phyloP scores from a whole-genome alignment of 2,113 vertebrate species.

The Nerophis ophidion region DNA sequence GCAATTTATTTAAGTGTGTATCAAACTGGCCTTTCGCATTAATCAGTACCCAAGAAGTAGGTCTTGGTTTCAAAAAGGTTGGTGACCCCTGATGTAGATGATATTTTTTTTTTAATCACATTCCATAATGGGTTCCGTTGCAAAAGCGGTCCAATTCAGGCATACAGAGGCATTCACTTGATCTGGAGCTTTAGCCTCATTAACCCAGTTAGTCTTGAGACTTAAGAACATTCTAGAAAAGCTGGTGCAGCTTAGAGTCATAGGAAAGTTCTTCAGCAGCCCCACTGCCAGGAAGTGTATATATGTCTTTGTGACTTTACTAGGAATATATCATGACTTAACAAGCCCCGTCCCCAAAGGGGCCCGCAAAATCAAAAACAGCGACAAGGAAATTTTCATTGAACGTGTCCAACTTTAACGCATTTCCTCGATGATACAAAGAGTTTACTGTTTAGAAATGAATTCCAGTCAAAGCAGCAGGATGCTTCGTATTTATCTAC shows the following conservation, averaged over 20 bases:
- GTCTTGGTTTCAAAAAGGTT: too few relatives aligned
- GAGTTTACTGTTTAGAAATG: slow-evolving; percentile 41
- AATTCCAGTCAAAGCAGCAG: slow-evolving; percentile 36
- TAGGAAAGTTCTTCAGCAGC: background rate
- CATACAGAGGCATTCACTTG: slow-evolving; percentile 47
- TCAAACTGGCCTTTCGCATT: too few relatives aligned
- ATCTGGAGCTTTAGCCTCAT: slow-evolving; percentile 31
- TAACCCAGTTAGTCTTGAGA: slow-evolving; percentile 38
- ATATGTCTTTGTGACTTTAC: background rate
- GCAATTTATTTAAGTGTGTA: too few relatives aligned
- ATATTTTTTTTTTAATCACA: slow-evolving; percentile 24
- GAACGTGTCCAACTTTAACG: background rate
- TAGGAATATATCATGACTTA: background rate
- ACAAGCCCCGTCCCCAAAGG: background rate
- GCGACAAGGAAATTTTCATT: background rate
- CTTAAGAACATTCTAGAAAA: slow-evolving; percentile 38
- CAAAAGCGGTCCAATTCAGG: slow-evolving; percentile 51
- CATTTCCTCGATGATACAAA: background rate
- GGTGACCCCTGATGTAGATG: too few relatives aligned
- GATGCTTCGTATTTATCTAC: slow-evolving; percentile 47
- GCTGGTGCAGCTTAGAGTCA: slow-evolving; percentile 2
- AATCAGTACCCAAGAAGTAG: too few relatives aligned
- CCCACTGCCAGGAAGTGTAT: slow-evolving; percentile 3
- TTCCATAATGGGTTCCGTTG: slow-evolving; percentile 34
- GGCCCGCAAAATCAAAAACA: background rate